Conservation (phyloP, 2,888 invertebrate species). For the Nyleta sp. region DNA sequence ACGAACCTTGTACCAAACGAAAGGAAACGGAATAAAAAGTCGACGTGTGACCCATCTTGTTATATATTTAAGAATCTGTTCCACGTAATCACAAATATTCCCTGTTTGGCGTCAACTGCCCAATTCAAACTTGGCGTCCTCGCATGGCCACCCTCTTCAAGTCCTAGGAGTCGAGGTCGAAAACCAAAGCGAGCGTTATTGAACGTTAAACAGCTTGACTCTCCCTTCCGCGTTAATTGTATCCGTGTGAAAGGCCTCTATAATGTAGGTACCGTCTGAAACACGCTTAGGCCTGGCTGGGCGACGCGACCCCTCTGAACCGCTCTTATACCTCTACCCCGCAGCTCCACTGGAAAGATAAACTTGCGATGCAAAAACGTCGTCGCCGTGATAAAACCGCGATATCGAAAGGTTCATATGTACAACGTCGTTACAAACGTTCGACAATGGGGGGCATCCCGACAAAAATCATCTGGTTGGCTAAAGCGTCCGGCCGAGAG, state of each 20-base stretch:
- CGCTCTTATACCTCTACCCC: constrained; percentile 9
- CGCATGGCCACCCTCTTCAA: constrained; percentile 5
- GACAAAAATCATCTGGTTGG: constrained; percentile 12
- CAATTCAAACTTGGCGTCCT: too few species aligned
- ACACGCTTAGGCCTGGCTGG: constrained; percentile 45
- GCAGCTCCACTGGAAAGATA: constrained; percentile 25
- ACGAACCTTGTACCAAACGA: too few species aligned
- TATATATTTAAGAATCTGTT: too few species aligned
- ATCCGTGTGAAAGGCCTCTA: constrained; percentile 38
- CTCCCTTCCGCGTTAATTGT: neutral
- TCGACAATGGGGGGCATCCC: constrained; percentile 25
- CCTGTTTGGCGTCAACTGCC: too few species aligned
- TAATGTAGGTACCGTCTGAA: constrained; percentile 42
- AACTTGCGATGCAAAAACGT: constrained; percentile 37
- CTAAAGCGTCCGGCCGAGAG: constrained; percentile 21
- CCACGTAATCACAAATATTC: too few species aligned
- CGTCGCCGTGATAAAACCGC: constrained; percentile 50
- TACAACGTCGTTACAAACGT: constrained; percentile 57
- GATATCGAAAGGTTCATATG: constrained; percentile 48
- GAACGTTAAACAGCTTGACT: constrained; percentile 14
- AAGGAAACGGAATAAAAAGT: too few species aligned
- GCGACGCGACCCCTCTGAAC: constrained; percentile 11
- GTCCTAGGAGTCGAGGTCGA: constrained; percentile 13
- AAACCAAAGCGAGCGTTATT: constrained; percentile 19
- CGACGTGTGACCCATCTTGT: too few species aligned